Evolutionary conservation across 1,140 invertebrate species (phyloP).

Genomic region (Ceratosolen solmsi): DNA sequence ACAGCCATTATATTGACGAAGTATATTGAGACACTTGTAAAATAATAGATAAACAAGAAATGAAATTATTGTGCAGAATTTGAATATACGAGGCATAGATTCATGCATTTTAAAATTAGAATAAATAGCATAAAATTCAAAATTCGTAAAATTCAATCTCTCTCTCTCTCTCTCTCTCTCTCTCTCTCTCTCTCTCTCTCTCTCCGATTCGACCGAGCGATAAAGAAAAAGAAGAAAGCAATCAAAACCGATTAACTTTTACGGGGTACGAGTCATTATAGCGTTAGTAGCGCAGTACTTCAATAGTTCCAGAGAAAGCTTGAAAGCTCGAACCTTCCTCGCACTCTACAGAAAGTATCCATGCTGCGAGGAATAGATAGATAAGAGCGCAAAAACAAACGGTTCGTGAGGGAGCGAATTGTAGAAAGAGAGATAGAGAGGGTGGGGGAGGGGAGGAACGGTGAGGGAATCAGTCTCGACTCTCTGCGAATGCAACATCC

Average conservation of each 20-base stretch:
- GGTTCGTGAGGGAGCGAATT: background rate
- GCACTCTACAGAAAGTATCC: too few relatives aligned
- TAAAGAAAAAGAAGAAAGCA: background rate
- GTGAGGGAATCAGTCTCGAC: too few relatives aligned
- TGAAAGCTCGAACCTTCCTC: background rate
- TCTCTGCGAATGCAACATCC: background rate
- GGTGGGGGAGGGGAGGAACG: background rate
- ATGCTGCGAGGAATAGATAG: background rate
- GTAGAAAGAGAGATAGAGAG: background rate
- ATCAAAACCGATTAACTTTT: conserved; percentile 12
- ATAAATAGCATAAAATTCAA: background rate
- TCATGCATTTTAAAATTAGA: background rate
- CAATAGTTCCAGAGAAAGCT: background rate
- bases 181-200: background rate
- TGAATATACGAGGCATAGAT: background rate
- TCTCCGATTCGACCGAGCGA: background rate
- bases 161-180: background rate
- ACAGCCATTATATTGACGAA: background rate
- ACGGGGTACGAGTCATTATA: background rate
- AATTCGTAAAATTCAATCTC: background rate
- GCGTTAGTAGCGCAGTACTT: background rate
- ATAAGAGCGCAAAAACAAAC: background rate
- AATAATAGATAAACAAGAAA: background rate
- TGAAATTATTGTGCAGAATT: background rate
- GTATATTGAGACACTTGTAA: background rate